Evolutionary conservation across 2,113 vertebrate genomes (phyloP).

Genomic region (Sphaerodactylus townsendi): DNA sequence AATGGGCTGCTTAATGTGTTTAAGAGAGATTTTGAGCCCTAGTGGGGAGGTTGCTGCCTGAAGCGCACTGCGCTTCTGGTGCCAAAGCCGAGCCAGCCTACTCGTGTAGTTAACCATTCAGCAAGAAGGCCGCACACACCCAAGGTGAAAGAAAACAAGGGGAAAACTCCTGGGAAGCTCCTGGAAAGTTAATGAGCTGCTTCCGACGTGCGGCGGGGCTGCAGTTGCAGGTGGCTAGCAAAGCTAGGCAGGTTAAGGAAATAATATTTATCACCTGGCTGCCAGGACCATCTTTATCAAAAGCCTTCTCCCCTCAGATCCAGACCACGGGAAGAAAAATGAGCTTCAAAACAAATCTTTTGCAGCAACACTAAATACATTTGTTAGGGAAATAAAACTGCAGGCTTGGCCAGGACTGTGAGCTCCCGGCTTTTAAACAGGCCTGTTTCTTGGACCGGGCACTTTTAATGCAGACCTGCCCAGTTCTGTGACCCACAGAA

Average conservation of each 20-base stretch:
- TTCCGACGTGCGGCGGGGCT: constrained; percentile 75
- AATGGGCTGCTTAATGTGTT: constrained; percentile 93
- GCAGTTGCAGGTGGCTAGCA: constrained; percentile 79
- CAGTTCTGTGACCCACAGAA: too few species aligned
- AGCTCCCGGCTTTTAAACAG: too few species aligned
- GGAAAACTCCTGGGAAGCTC: constrained; percentile 76
- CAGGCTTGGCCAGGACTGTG: too few species aligned
- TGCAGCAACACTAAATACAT: constrained; percentile 47
- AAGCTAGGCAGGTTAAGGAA: constrained; percentile 82
- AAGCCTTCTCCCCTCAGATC: constrained; percentile 71
- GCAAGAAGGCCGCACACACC: constrained; percentile 71
- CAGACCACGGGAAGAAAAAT: constrained; percentile 53
- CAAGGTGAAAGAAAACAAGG: constrained; percentile 79
- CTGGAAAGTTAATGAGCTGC: constrained; percentile 80
- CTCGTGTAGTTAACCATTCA: constrained; percentile 58
- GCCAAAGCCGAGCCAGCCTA: constrained; percentile 67
- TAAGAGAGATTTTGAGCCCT: constrained; percentile 89
- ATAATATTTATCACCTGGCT: constrained; percentile 81
- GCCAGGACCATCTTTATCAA: constrained; percentile 74
- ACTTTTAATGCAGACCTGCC: not conserved
- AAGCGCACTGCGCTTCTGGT: constrained; percentile 65
- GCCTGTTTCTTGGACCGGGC: too few species aligned
- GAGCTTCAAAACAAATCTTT: constrained; percentile 44
- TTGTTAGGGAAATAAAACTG: too few species aligned
- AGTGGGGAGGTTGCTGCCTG: constrained; percentile 78